Evolutionary conservation across 1,140 invertebrate genomes (phyloP).

Genomic region (Euwallacea similis): DNA sequence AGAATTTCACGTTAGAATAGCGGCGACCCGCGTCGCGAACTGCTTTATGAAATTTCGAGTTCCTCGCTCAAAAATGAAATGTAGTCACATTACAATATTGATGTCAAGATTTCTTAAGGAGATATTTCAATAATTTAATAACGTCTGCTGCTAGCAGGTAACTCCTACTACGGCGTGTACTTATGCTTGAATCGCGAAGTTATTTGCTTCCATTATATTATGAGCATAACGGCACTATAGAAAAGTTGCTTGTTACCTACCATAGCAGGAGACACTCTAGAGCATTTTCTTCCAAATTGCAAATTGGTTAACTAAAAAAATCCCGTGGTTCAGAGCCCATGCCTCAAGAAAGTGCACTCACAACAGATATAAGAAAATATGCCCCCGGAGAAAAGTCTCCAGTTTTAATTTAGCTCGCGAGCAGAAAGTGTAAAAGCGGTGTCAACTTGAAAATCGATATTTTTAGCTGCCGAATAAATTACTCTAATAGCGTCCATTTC

Average conservation of each 20-base stretch:
- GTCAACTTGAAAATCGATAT: conserved; percentile 29
- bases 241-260: neutral
- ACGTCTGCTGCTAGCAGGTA: neutral
- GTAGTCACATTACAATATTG: conserved; percentile 30
- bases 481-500: too few relatives aligned
- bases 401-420: conserved; percentile 48
- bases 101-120: conserved; percentile 27
- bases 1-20: conserved; percentile 28
- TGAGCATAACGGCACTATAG: neutral
- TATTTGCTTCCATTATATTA: neutral
- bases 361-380: conserved; percentile 45
- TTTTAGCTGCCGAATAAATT: neutral
- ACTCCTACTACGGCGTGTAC: too few relatives aligned
- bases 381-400: conserved; percentile 42
- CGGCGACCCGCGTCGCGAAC: conserved; percentile 3
- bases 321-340: too few relatives aligned
- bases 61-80: conserved; percentile 18
- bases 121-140: conserved; percentile 35
- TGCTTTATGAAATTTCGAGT: conserved; percentile 27
- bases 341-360: conserved; percentile 14
- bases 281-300: too few relatives aligned
- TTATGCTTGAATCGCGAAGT: too few relatives aligned
- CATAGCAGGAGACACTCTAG: too few relatives aligned
- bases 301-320: too few relatives aligned
- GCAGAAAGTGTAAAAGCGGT: conserved; percentile 32